phyloP scores from a whole-genome alignment of 92 coral and sea anemone genomes.

The Paragorgia papillata region DNA sequence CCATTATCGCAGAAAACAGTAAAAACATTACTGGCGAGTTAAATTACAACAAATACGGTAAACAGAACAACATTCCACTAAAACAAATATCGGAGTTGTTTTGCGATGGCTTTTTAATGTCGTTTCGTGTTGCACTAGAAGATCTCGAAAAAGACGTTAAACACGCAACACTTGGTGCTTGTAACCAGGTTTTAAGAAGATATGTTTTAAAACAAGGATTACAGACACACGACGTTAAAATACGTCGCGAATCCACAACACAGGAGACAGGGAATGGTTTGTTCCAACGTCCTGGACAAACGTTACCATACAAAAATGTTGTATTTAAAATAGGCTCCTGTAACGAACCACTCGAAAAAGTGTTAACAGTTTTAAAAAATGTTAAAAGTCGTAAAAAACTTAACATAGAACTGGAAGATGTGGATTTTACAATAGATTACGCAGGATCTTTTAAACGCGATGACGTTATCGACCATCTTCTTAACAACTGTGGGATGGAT shows the following conservation, averaged over 20 bases:
- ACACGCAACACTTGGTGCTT: background rate
- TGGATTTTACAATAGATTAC: conserved; percentile 1
- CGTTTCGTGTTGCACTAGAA: background rate
- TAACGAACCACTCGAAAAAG: background rate
- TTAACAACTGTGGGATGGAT: background rate
- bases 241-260: background rate
- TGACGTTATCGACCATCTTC: background rate
- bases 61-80: background rate
- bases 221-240: background rate
- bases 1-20: background rate
- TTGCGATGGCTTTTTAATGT: background rate
- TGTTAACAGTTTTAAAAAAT: background rate
- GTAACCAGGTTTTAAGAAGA: background rate
- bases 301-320: background rate
- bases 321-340: background rate
- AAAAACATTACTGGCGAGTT: background rate
- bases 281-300: too few species aligned
- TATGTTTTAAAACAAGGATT: background rate
- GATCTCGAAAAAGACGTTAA: background rate
- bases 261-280: background rate
- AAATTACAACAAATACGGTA: background rate
- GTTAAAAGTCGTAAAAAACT: background rate
- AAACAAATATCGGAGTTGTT: conserved; percentile 53
- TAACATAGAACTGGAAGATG: background rate
- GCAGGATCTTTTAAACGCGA: background rate